A percentile compares a stretch with the other conserved stretches of the same genome.
phyloP scores from a whole-genome alignment of 2,797 vertebrate species.

The Catharus ustulatus region DNA sequence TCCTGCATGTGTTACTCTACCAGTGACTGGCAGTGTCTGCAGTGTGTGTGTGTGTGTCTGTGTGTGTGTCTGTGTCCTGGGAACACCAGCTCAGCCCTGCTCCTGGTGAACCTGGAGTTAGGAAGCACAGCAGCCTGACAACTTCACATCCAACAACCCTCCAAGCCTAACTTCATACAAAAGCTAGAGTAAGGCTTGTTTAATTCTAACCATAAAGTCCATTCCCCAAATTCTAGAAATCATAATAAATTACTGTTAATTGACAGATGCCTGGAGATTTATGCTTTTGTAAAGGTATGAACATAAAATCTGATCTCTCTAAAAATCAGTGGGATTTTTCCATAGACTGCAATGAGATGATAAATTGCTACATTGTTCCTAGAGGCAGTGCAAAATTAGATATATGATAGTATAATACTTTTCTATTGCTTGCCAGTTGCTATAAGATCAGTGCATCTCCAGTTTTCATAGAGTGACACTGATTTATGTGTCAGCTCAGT shows the following conservation, averaged over 20 bases:
- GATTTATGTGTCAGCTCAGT: not conserved
- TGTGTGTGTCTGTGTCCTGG: rapidly evolving
- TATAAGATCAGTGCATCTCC: not conserved
- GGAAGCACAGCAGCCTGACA: not conserved
- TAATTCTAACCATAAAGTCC: not conserved
- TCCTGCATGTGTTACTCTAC: not conserved
- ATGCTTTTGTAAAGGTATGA: not conserved
- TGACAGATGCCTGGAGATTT: not conserved
- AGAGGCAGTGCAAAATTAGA: not conserved
- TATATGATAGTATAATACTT: not conserved
- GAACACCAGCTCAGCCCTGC: not conserved
- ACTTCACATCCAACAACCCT: not conserved
- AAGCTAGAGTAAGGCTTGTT: not conserved
- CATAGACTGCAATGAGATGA: not conserved
- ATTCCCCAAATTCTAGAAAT: not conserved
- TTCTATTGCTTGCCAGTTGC: not conserved
- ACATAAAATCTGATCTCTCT: not conserved
- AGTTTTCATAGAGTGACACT: not conserved
- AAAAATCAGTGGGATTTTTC: not conserved
- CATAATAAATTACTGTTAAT: not conserved
- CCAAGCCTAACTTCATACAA: not conserved
- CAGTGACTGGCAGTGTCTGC: not conserved
- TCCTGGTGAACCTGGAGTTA: not conserved
- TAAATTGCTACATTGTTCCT: not conserved
- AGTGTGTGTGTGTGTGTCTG: not conserved